Percentiles rank a stretch among this genome's conserved stretches.
Conservation (phyloP, 1,140 invertebrate genomes). For the Prorops nasuta region DNA sequence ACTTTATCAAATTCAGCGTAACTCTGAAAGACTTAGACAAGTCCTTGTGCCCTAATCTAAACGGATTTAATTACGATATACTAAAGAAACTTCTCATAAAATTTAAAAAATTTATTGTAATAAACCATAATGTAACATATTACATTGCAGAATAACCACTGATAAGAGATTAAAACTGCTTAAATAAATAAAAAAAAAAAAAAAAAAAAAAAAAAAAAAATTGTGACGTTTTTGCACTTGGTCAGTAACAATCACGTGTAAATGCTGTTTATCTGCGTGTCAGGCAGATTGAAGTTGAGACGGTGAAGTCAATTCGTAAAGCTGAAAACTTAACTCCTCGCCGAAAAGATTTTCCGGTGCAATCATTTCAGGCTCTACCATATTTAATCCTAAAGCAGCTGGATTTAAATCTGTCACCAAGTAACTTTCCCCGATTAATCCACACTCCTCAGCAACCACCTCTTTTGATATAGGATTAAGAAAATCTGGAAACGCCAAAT, state of each 20-base stretch:
- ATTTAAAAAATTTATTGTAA: too few relatives aligned
- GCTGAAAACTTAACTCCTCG: slow-evolving; percentile 61
- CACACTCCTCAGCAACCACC: slow-evolving; percentile 61
- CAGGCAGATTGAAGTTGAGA: slow-evolving; percentile 53
- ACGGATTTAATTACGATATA: too few relatives aligned
- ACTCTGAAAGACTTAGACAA: too few relatives aligned
- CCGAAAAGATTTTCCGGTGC: slow-evolving; percentile 56
- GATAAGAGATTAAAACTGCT: too few relatives aligned
- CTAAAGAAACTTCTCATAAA: too few relatives aligned
- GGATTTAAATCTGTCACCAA: slow-evolving; percentile 60
- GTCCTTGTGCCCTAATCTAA: too few relatives aligned
- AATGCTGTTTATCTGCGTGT: slow-evolving; percentile 36
- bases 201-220: too few relatives aligned
- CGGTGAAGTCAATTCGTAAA: slow-evolving; percentile 53
- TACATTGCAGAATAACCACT: too few relatives aligned
- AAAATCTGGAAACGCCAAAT: slow-evolving; percentile 54
- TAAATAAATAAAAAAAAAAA: too few relatives aligned
- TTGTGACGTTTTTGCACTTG: too few relatives aligned
- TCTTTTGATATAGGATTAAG: slow-evolving; percentile 61
- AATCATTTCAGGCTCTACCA: slow-evolving; percentile 56
- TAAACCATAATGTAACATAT: too few relatives aligned
- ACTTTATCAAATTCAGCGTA: too few relatives aligned
- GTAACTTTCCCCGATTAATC: slow-evolving; percentile 55
- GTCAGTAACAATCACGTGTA: slow-evolving; percentile 35
- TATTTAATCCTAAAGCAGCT: slow-evolving; percentile 53